These are phyloP conservation scores for Crotalus horridus DNA, from an alignment of 2,113 vertebrate species.

Conservation along the genomic window DNA sequence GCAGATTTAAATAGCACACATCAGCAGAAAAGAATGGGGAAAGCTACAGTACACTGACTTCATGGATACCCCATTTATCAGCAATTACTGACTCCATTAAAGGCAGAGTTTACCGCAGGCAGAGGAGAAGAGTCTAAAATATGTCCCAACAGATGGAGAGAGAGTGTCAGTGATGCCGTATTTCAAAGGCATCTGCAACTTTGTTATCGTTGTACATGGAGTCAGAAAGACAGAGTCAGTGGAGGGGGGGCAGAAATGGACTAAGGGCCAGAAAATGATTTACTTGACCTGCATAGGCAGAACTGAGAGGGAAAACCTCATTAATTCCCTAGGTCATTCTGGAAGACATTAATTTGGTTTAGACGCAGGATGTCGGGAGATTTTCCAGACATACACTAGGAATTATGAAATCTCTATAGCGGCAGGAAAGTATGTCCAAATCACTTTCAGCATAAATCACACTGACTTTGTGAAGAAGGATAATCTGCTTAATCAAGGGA, in stretches of 20 bases:
- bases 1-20: conserved; percentile 72
- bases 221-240: conserved; percentile 73
- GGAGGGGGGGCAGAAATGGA: conserved; percentile 70
- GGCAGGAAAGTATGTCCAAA: conserved; percentile 88
- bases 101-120: conserved; percentile 82
- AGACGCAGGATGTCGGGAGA: conserved; percentile 84
- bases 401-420: conserved; percentile 93
- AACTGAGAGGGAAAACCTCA: conserved; percentile 90
- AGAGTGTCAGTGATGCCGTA: conserved; percentile 87
- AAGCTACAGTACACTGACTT: conserved; percentile 80
- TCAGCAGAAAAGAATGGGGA: conserved; percentile 82
- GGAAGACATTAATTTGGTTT: conserved; percentile 96
- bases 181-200: conserved; percentile 87
- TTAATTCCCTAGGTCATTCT: conserved; percentile 96
- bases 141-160: conserved; percentile 83
- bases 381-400: conserved; percentile 93
- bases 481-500: conserved; percentile 86
- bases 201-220: conserved; percentile 85
- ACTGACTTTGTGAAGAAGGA: conserved; percentile 81
- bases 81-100: conserved; percentile 87
- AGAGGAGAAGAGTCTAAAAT: conserved; percentile 81
- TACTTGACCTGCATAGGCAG: conserved; percentile 90
- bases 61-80: conserved; percentile 90
- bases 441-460: conserved; percentile 88
- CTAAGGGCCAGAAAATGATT: conserved; percentile 87